Evolutionary conservation across 2,113 vertebrate genomes (phyloP).

Genomic region (Siniperca chuatsi): DNA sequence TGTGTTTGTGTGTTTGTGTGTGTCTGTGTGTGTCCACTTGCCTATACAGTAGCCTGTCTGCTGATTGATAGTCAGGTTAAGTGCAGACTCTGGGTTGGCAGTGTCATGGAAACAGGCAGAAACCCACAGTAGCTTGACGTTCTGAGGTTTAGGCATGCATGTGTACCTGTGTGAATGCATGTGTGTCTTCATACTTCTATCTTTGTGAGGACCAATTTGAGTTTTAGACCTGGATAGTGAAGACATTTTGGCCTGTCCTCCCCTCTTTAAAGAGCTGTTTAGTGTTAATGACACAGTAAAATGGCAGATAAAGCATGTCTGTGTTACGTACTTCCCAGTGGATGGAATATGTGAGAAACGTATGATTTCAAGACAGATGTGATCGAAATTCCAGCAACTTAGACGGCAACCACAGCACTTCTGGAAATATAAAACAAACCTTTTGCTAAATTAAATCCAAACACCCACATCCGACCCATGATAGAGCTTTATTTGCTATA

Average conservation of each 20-base stretch:
- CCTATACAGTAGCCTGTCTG: neutral
- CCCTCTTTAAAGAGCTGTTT: neutral
- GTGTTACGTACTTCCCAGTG: neutral
- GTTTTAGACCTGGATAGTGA: neutral
- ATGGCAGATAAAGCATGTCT: neutral
- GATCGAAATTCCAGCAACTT: neutral
- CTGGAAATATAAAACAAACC: neutral
- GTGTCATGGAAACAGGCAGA: conserved; percentile 64
- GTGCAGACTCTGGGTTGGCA: conserved; percentile 28
- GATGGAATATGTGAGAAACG: neutral
- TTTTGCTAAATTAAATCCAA: conserved; percentile 20
- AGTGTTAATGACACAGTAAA: neutral
- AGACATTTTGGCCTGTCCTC: neutral
- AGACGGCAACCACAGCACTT: neutral
- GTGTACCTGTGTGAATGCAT: conserved; percentile 19
- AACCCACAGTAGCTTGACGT: conserved; percentile 40
- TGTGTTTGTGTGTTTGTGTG: conserved; percentile 1
- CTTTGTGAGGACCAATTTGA: neutral
- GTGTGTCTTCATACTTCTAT: neutral
- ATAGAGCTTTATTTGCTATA: neutral
- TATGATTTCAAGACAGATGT: neutral
- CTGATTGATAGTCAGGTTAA: conserved; percentile 42
- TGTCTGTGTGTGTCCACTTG: conserved; percentile 7
- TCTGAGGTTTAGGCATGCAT: conserved; percentile 32
- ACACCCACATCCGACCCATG: neutral